Evolutionary conservation across 2,888 invertebrate species (phyloP), one percentile per base, ranked within the genome.

Genomic region (Drosophila buzzatii): DNA sequence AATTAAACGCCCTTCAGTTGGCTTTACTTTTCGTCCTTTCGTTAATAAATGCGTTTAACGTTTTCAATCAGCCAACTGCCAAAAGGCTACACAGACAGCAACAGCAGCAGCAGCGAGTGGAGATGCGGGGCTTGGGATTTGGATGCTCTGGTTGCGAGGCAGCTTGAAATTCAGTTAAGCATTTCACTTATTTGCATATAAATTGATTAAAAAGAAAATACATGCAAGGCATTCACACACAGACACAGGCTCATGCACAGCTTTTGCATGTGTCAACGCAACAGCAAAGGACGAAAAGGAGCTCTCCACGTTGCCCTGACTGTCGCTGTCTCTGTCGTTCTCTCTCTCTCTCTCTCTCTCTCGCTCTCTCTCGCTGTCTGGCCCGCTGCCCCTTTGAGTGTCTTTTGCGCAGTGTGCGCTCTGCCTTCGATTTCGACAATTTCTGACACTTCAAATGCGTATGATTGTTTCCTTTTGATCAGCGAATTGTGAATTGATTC

Each of bases 381-480:
- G 33, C 47, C 45, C 55, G 35, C 65, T 47, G 42, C 42, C 16
- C 41, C 35, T 44, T 59, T 5, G 27, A 35, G 51, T 64, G 41
- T 7, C 58, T 23, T 39, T 23, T 23, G 37, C 65, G 33, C n/a
- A 5, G 23, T 20, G 9, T 23, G 23, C 23, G 10, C 20, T 56
- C 59, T 57, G 20, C 41, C 53, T 56, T 51, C 58, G 62, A 66
- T 78, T 84, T 80, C 79, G 80, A 76, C 89, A 82, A 89, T 90
- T 90, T 87, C 89, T 89, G 90, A 85, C 89, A 90, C 89, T 89
- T 84, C 88, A 90, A 89, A 81, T 89, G 90, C 87, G 87, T 90
- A 89, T 89, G 91, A 91, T 90, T 90, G 89, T 90, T 85, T 91
- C 85, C 89, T 91, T 90, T 90, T 91, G 90, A 90, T 90, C 91